Conservation (phyloP, 1,140 invertebrate genomes). For the Lucilia sericata region DNA sequence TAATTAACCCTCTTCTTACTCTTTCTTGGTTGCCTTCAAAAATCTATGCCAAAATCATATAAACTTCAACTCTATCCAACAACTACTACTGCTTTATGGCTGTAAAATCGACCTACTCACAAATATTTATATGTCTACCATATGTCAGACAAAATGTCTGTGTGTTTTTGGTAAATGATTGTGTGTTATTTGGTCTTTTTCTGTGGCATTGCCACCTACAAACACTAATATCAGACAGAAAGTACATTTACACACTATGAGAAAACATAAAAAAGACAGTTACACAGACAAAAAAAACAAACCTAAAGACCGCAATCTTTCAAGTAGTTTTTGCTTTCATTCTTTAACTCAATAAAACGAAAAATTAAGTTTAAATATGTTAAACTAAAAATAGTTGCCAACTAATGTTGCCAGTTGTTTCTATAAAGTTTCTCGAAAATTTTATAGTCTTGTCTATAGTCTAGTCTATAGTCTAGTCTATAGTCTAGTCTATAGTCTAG, state of each 20-base stretch:
- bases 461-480: too few relatives aligned
- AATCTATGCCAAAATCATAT: slow-evolving; percentile 1
- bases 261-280: not conserved
- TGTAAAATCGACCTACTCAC: not conserved
- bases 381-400: not conserved
- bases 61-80: not conserved
- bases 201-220: not conserved
- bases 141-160: too few relatives aligned
- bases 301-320: slow-evolving; percentile 23
- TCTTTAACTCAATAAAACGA: not conserved
- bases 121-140: not conserved
- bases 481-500: too few relatives aligned
- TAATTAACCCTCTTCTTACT: slow-evolving; percentile 1
- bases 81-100: not conserved
- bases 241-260: not conserved
- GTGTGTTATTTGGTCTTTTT: not conserved
- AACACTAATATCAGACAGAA: not conserved
- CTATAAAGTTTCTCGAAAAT: too few relatives aligned
- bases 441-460: too few relatives aligned
- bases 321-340: slow-evolving; percentile 15
- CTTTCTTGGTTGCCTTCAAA: not conserved
- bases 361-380: slow-evolving; percentile 14
- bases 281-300: not conserved
- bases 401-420: not conserved
- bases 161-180: too few relatives aligned